Evolutionary conservation across 2,888 invertebrate species (phyloP), one percentile per base, ranked within the genome.

Genomic region (Diaphora mendica): DNA sequence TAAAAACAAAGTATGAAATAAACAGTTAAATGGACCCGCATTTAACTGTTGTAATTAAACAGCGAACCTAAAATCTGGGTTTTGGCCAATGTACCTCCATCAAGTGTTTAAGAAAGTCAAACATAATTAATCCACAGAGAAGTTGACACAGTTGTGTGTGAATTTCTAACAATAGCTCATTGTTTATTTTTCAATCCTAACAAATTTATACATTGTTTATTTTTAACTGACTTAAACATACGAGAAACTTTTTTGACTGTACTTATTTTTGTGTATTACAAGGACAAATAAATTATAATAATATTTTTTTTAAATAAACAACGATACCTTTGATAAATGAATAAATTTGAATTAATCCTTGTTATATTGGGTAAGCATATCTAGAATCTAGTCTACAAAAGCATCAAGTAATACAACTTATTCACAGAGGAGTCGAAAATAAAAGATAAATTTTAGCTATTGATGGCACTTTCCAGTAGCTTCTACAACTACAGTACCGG

Each of bases 101-200:
- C 30, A 62, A 62, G 30, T 30, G 11, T 17, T 30, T 17, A 62
- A 62, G 17, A 62, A 17, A 48, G 48, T 17, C n/a, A n/a, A 44
- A 48, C 33, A n/a, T n/a, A 26, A 26, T 55, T 15, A 62, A 62
- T 30, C 30, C 15, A 30, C 59, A 30, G 15, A 15, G 62, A 67
- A 23, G 67, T 48, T 67, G 48, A 33, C 67, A 67, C 44, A 67
- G 67, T 48, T 67, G 48, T 48, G 67, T 67, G 67, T 23, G 67
- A 48, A 33, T 48, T 67, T 30, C 5, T 44, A 20, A 33, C 48
- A 48, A 62, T 62, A 30, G 23, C 17, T 15, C 33, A 48, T 67
- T 48, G 67, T 30, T 67, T 33, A 67, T 67, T 67, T 48, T 33
- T 30, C 44, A 44, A 67, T 30, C 5, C 17, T 9, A 67, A 20